These are phyloP conservation scores for Chloropsis cyanopogon DNA, from an alignment of 2,113 vertebrate species.

Conservation along the genomic window DNA sequence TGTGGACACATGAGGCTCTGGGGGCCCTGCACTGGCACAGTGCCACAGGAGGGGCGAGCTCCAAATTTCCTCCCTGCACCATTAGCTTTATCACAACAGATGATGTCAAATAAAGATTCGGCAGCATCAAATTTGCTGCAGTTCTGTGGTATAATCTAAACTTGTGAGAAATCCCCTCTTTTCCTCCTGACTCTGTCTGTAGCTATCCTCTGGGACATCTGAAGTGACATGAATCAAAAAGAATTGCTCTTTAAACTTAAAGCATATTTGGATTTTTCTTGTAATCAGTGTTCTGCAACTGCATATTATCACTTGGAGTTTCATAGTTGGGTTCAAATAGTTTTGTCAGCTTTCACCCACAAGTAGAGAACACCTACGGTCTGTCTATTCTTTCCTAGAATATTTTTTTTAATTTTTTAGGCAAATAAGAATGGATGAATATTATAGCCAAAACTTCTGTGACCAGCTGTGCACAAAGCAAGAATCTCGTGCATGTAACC, in stretches of 20 bases:
- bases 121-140: neutral
- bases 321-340: neutral
- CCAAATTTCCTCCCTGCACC: neutral
- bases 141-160: neutral
- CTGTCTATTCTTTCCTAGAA: neutral
- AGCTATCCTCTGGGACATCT: neutral
- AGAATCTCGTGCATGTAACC: constrained; percentile 79
- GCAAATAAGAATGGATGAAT: constrained; percentile 65
- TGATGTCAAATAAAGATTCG: neutral
- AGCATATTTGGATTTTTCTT: neutral
- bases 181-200: neutral
- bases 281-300: neutral
- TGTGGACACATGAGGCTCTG: rapidly evolving
- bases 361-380: neutral
- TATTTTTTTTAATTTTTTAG: constrained; percentile 60
- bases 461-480: constrained; percentile 66
- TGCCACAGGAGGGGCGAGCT: neutral
- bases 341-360: neutral
- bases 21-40: neutral
- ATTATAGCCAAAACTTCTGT: constrained; percentile 80
- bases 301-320: neutral
- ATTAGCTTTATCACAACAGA: neutral
- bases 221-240: neutral
- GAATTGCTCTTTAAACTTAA: neutral
- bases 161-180: neutral